These are phyloP conservation scores for Elachura formosa DNA, from an alignment of 2,113 vertebrate genomes.

Conservation along the genomic window DNA sequence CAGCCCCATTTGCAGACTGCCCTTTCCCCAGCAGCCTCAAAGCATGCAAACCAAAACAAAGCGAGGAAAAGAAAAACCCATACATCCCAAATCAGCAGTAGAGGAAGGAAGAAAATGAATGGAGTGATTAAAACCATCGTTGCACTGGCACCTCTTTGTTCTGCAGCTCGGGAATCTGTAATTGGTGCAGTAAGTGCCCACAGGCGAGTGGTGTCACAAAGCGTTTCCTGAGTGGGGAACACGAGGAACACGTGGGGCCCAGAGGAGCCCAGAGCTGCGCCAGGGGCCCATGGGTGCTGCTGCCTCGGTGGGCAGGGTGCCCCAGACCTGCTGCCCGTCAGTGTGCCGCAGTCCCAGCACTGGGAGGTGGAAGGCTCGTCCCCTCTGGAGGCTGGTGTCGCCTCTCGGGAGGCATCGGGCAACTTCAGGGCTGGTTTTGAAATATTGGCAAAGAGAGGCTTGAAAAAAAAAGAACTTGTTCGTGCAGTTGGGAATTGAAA, in stretches of 20 bases:
- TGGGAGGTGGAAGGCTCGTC: not conserved
- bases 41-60: not conserved
- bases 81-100: slow-evolving; percentile 9
- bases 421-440: not conserved
- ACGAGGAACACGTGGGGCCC: slow-evolving; percentile 11
- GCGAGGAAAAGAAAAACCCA: not conserved
- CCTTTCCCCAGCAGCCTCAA: not conserved
- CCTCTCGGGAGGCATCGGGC: not conserved
- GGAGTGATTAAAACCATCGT: slow-evolving; percentile 22
- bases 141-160: slow-evolving; percentile 56
- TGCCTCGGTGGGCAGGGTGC: not conserved
- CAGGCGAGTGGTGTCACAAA: slow-evolving; percentile 53
- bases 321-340: not conserved
- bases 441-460: slow-evolving; percentile 46
- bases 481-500: slow-evolving; percentile 60
- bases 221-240: slow-evolving; percentile 26
- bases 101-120: slow-evolving; percentile 56
- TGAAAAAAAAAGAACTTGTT: slow-evolving; percentile 42
- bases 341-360: fast-evolving
- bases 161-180: slow-evolving; percentile 40
- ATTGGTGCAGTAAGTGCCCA: slow-evolving; percentile 46
- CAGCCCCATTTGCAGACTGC: not conserved
- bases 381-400: not conserved
- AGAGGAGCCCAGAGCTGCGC: slow-evolving; percentile 13
- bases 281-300: not conserved